Conservation (phyloP, 2,888 invertebrate species). For the Pterobdella sp. region DNA sequence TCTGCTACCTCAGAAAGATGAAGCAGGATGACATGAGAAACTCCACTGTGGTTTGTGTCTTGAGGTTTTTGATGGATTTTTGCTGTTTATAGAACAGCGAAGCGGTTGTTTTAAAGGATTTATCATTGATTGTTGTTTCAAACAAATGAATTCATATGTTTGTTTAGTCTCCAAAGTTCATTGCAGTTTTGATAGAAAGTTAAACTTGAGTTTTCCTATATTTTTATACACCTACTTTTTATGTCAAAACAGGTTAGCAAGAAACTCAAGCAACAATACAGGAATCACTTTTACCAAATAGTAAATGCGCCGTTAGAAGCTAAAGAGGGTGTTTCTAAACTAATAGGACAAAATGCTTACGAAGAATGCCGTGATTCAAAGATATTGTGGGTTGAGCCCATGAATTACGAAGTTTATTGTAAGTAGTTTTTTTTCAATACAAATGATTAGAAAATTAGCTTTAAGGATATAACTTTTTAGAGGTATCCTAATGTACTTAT, state of each 20-base stretch:
- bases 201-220: background rate
- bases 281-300: background rate
- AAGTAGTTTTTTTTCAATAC: too few relatives aligned
- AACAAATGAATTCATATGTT: too few relatives aligned
- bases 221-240: background rate
- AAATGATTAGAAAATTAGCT: too few relatives aligned
- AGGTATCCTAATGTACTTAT: too few relatives aligned
- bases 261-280: background rate
- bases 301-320: background rate
- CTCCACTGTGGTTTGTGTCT: background rate
- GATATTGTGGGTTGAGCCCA: background rate
- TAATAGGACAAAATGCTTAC: background rate
- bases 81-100: too few relatives aligned
- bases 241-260: background rate
- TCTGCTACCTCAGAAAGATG: constrained; percentile 6
- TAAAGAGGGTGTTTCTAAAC: background rate
- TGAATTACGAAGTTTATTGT: background rate
- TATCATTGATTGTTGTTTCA: too few relatives aligned
- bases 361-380: background rate
- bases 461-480: too few relatives aligned
- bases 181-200: too few relatives aligned
- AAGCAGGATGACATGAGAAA: background rate
- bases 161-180: too few relatives aligned
- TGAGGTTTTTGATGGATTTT: too few relatives aligned
- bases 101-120: too few relatives aligned